Evolutionary conservation across 2,797 vertebrate genomes (phyloP).

Genomic region (Eremophila alpestris): DNA sequence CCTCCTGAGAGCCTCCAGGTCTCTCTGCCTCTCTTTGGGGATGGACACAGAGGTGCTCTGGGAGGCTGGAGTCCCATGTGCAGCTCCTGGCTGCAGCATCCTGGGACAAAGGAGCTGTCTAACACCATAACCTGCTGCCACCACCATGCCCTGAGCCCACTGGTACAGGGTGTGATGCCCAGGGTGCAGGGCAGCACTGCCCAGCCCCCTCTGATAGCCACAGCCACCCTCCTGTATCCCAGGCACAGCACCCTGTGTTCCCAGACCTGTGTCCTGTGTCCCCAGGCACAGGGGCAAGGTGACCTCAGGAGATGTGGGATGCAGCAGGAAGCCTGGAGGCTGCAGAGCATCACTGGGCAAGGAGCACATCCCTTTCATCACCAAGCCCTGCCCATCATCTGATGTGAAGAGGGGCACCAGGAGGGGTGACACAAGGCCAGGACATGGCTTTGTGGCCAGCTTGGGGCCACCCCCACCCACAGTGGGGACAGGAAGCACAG

Average conservation of each 20-base stretch:
- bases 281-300: fast-evolving
- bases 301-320: background rate
- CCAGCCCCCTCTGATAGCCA: background rate
- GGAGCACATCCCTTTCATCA: background rate
- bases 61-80: background rate
- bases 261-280: background rate
- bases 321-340: background rate
- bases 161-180: background rate
- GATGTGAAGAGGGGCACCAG: background rate
- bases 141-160: fast-evolving
- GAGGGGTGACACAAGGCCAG: background rate
- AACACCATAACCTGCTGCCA: background rate
- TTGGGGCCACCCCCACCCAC: fast-evolving
- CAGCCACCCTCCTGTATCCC: background rate
- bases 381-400: background rate
- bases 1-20: background rate
- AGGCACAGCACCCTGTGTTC: background rate
- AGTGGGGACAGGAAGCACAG: fast-evolving
- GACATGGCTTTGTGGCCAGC: background rate
- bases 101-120: fast-evolving
- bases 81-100: background rate
- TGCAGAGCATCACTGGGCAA: background rate
- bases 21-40: background rate
- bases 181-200: background rate
- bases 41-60: background rate